Conservation (phyloP, 2,888 invertebrate species). For the Plebejus anna region DNA sequence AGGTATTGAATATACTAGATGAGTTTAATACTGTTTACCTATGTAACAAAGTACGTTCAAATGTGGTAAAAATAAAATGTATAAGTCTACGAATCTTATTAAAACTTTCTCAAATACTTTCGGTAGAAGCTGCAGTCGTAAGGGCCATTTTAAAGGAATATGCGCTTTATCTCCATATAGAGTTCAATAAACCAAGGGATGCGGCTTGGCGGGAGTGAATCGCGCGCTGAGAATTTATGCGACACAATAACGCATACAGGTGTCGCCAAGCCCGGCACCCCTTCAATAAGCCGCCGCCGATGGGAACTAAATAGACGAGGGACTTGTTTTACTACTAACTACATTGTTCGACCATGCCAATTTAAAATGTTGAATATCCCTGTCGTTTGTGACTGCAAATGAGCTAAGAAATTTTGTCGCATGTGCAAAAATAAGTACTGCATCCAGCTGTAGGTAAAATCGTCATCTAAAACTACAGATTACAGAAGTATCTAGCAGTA, state of each 20-base stretch:
- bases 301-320: constrained; percentile 61
- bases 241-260: constrained; percentile 77
- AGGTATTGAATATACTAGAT: too few relatives aligned
- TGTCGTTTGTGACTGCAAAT: background rate
- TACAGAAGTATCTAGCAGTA: background rate
- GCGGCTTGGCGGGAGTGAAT: constrained; percentile 59
- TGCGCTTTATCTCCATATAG: constrained; percentile 60
- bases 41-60: background rate
- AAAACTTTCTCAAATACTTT: constrained; percentile 13
- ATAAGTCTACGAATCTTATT: constrained; percentile 1
- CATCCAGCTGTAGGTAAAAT: background rate
- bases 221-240: constrained; percentile 67
- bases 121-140: constrained; percentile 56
- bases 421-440: background rate
- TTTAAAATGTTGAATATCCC: constrained; percentile 25
- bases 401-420: background rate
- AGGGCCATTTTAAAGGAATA: constrained; percentile 46
- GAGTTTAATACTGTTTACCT: too few relatives aligned
- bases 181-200: constrained; percentile 72
- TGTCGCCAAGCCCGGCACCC: constrained; percentile 66
- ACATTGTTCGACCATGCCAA: constrained; percentile 35
- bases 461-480: background rate
- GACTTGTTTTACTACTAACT: constrained; percentile 48
- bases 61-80: background rate
- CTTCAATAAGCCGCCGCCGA: constrained; percentile 65